phyloP scores from a whole-genome alignment of 2,888 invertebrate species.

The Resseliella maxima region DNA sequence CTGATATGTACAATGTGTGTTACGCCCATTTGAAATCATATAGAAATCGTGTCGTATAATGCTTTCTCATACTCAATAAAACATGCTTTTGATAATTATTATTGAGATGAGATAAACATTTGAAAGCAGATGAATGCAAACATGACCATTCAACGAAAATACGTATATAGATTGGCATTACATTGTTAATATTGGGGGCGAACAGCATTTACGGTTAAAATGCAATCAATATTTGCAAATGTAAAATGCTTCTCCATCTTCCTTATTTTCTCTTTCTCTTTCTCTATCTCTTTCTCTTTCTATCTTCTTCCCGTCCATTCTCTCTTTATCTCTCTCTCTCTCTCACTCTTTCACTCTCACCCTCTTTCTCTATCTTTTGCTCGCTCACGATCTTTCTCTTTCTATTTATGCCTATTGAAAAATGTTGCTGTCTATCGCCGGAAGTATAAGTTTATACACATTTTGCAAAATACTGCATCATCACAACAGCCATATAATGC shows the following conservation, averaged over 20 bases:
- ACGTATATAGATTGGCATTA: too few relatives aligned
- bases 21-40: neutral
- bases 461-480: neutral
- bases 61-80: slow-evolving; percentile 1
- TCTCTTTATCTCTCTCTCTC: too few relatives aligned
- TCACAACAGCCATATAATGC: too few relatives aligned
- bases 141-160: neutral
- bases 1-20: neutral
- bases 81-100: slow-evolving; percentile 21
- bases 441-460: slow-evolving; percentile 4
- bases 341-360: too few relatives aligned
- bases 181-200: neutral
- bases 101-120: slow-evolving; percentile 30
- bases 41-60: neutral
- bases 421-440: neutral
- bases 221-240: slow-evolving; percentile 21
- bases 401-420: neutral
- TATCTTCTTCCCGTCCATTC: too few relatives aligned
- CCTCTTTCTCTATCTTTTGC: too few relatives aligned
- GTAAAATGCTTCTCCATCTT: neutral
- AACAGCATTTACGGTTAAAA: neutral
- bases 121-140: neutral
- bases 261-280: neutral
- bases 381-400: too few relatives aligned
- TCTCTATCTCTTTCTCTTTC: too few relatives aligned